Evolutionary conservation across 2,888 invertebrate genomes (phyloP).

Genomic region (Chydorus sphaericus): DNA sequence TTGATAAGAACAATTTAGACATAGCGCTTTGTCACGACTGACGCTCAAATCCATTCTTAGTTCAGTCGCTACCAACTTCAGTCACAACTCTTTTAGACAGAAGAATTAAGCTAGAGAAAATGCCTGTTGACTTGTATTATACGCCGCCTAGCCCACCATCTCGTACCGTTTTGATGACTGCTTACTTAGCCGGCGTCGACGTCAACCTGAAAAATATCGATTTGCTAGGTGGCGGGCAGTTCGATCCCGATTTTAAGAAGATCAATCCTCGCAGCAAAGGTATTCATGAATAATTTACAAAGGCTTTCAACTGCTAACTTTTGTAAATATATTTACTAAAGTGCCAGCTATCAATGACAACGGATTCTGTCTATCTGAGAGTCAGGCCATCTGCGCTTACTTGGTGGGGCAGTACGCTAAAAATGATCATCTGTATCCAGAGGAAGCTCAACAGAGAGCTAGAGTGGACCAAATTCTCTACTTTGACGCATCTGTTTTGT

Average conservation of each 20-base stretch:
- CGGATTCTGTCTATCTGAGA: conserved; percentile 62
- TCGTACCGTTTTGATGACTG: conserved; percentile 45
- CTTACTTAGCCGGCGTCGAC: conserved; percentile 46
- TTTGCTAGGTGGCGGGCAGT: conserved; percentile 43
- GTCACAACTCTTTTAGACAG: too few species aligned
- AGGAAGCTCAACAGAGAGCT: conserved; percentile 50
- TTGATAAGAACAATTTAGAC: too few species aligned
- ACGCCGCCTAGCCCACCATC: conserved; percentile 47
- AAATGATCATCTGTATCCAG: conserved; percentile 53
- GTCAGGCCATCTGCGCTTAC: conserved; percentile 65
- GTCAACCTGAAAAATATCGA: conserved; percentile 47
- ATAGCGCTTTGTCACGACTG: too few species aligned
- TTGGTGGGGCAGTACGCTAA: conserved; percentile 65
- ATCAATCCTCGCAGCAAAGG: conserved; percentile 49
- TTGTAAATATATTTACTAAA: too few species aligned
- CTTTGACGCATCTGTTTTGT: conserved; percentile 62
- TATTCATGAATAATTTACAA: too few species aligned
- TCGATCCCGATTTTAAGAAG: conserved; percentile 49
- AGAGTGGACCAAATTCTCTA: conserved; percentile 62
- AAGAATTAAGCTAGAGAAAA: too few species aligned
- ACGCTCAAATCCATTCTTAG: too few species aligned
- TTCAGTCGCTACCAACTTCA: too few species aligned
- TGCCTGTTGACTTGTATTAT: conserved; percentile 47
- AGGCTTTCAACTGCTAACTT: too few species aligned
- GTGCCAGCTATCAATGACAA: conserved; percentile 70